Conservation (phyloP, 2,888 invertebrate genomes). For the Lobophora halterata region DNA sequence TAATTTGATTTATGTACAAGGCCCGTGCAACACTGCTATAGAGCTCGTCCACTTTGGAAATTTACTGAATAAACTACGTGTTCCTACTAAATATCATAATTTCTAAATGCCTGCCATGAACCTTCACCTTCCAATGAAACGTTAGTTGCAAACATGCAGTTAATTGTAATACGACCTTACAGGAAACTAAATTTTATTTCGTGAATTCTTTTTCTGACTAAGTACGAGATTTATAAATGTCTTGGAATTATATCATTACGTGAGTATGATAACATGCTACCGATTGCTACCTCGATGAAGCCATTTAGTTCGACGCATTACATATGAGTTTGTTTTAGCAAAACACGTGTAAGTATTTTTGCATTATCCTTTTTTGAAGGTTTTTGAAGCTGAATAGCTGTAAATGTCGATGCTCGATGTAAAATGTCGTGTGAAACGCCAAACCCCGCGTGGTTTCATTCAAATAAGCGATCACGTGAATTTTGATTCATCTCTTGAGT, state of each 20-base stretch:
- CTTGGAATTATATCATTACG: no score
- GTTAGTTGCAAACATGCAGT: slow-evolving; percentile 32
- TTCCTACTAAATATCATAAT: no score
- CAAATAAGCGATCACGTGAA: slow-evolving; percentile 67
- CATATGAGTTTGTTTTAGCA: no score
- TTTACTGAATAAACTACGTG: no score
- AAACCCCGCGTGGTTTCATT: slow-evolving; percentile 62
- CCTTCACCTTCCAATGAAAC: slow-evolving; percentile 54
- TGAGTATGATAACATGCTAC: slow-evolving; percentile 19
- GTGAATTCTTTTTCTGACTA: neutral
- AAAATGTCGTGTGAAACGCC: slow-evolving; percentile 66
- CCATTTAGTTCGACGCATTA: slow-evolving; percentile 26
- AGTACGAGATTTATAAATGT: no score
- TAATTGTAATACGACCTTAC: slow-evolving; percentile 56
- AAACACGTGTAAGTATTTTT: slow-evolving; percentile 20
- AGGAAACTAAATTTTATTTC: slow-evolving; percentile 36
- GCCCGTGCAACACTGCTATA: no score
- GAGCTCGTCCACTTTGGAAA: no score
- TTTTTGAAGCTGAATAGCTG: no score
- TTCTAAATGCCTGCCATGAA: slow-evolving; percentile 62
- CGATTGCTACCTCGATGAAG: slow-evolving; percentile 24
- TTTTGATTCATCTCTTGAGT: slow-evolving; percentile 53
- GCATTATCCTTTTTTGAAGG: slow-evolving; percentile 9
- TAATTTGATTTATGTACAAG: no score
- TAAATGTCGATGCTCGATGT: slow-evolving; percentile 43